Evolutionary conservation across 2,888 invertebrate species (phyloP).

Genomic region (Drosophila siamana): DNA sequence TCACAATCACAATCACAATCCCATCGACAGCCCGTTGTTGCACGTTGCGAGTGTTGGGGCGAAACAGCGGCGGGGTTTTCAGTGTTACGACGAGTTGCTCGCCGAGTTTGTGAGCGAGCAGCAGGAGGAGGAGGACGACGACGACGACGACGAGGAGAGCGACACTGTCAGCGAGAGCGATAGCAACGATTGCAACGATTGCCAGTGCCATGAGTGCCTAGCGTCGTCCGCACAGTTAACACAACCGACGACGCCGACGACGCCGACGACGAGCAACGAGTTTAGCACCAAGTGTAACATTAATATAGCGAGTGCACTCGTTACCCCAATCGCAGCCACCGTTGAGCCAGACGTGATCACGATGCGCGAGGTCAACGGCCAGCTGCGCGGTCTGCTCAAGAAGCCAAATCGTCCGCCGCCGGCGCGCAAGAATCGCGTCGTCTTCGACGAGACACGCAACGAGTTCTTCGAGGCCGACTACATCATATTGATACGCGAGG

Average conservation of each 20-base stretch:
- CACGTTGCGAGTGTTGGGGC: background rate
- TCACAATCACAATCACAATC: conserved; percentile 38
- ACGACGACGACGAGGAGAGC: conserved; percentile 10
- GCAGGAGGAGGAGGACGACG: conserved; percentile 40
- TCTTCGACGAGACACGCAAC: conserved; percentile 95
- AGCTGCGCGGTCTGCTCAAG: conserved; percentile 88
- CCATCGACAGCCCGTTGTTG: background rate
- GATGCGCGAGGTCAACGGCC: conserved; percentile 86
- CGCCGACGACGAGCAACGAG: conserved; percentile 6
- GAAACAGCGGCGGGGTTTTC: conserved; percentile 55
- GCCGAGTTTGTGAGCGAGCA: conserved; percentile 77
- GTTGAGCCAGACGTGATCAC: conserved; percentile 23
- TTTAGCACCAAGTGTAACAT: conserved; percentile 20
- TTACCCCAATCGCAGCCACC: conserved; percentile 14
- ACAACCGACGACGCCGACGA: conserved; percentile 9
- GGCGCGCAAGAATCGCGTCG: conserved; percentile 91
- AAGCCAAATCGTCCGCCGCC: conserved; percentile 89
- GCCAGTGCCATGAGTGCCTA: conserved; percentile 69
- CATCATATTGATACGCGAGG: conserved; percentile 95
- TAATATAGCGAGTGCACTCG: conserved; percentile 34
- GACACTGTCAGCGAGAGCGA: conserved; percentile 35
- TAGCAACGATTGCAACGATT: conserved; percentile 40
- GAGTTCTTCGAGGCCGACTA: conserved; percentile 97
- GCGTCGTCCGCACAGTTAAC: conserved; percentile 13
- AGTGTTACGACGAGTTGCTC: conserved; percentile 83